Conservation (phyloP, 1,140 invertebrate genomes). For the Magallana gigas region DNA sequence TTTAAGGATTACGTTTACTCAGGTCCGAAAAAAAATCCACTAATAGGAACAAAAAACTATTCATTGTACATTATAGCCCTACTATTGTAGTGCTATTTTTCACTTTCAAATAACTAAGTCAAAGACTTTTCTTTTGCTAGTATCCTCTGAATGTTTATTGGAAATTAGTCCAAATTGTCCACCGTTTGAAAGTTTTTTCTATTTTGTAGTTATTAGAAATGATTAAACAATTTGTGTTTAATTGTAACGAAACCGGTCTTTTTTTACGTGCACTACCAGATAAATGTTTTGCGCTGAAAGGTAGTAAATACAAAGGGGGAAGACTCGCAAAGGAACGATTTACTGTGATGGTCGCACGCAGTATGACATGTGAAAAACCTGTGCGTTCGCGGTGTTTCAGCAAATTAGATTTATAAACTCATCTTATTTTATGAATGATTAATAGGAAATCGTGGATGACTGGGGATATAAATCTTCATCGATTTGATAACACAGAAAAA, state of each 20-base stretch:
- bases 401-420: constrained; percentile 50
- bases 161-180: too few species aligned
- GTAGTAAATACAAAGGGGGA: constrained; percentile 44
- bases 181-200: too few species aligned
- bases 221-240: constrained; percentile 43
- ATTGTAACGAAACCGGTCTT: constrained; percentile 64
- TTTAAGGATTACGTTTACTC: too few species aligned
- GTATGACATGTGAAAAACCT: constrained; percentile 62
- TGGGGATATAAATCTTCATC: constrained; percentile 69
- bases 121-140: too few species aligned
- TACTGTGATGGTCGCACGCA: background rate
- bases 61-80: too few species aligned
- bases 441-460: constrained; percentile 63
- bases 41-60: too few species aligned
- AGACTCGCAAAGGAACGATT: constrained; percentile 61
- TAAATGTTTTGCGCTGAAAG: constrained; percentile 58
- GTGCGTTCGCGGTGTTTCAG: constrained; percentile 64
- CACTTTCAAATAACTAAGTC: too few species aligned
- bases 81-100: too few species aligned
- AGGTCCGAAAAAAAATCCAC: too few species aligned
- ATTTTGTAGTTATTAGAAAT: too few species aligned
- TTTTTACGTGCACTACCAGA: constrained; percentile 61
- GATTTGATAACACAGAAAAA: constrained; percentile 64
- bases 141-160: too few species aligned
- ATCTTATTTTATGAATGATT: constrained; percentile 50